Evolutionary conservation across 2,113 vertebrate genomes (phyloP), one percentile per base, ranked within the genome.

Genomic region (Loxodonta africana): DNA sequence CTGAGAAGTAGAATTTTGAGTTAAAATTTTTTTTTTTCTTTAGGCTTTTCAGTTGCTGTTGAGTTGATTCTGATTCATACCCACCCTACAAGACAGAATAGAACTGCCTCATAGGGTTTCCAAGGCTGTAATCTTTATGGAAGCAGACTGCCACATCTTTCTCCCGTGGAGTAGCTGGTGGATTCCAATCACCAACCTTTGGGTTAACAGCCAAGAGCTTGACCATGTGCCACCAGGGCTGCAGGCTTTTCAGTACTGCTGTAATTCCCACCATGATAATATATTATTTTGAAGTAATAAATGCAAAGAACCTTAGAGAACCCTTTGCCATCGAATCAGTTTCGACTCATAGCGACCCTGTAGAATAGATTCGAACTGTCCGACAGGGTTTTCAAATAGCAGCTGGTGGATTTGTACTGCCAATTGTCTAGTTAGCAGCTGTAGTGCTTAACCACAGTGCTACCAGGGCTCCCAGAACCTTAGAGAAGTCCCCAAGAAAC

Each of bases 241-340:
- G 11, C 65, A 41, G 25, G 2, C 0, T 92, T 94, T 93, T 84
- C 14, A 67, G 17, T 63, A 80, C 84, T 92, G 97, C 48, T 87
- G 25, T 48, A 30, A 21, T 83, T 96, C 83, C 28, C 9, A 83
- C 26, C n/a, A 57, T 48, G 28, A 91, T 93, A 87, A 76, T 63
- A 8, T 57, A 73, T 60, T 80, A 62, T 89, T 91, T 93, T 67
- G 7, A 53, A 84, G 17, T 30, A 46, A 78, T 33, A 92, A 71
- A 7, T 20, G 63, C 20, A 92, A 3, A 77, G 7, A 7, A 87
- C 17, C 73, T 74, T 7, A 33, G 53, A 57, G 15, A 57, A 48
- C 48, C 48, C 37, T 37, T 37, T 37, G 37, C 37, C 4, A 48
- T 48, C 48, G 48, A 48, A 10, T 48, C 1, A 10, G 48, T 48